A percentile compares a stretch with the other conserved stretches of the same genome.
These are phyloP conservation scores for Phoeniculus purpureus DNA, from an alignment of 2,797 vertebrate species.

Conservation along the genomic window DNA sequence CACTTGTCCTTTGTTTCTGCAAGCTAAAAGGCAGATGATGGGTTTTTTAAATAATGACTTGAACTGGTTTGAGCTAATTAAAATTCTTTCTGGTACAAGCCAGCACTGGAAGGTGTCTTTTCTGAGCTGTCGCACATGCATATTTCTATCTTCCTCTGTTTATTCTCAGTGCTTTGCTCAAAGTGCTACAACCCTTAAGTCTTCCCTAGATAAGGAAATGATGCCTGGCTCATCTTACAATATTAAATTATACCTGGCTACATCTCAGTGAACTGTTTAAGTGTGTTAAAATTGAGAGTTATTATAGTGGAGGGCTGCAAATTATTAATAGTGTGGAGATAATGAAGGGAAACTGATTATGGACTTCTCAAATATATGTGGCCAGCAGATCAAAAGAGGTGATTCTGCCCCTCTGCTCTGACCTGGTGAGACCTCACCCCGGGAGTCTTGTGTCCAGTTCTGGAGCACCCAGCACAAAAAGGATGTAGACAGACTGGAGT, in stretches of 20 bases:
- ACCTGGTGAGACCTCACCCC: too few relatives aligned
- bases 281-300: background rate
- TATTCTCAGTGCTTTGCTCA: background rate
- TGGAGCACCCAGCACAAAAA: too few relatives aligned
- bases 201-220: background rate
- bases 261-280: background rate
- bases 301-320: background rate
- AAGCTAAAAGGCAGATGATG: background rate
- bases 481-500: too few relatives aligned
- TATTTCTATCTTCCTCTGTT: background rate
- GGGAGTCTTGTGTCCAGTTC: too few relatives aligned
- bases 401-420: too few relatives aligned
- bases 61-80: background rate
- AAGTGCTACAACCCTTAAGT: background rate
- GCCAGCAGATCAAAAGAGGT: too few relatives aligned
- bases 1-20: background rate
- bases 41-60: background rate
- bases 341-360: background rate
- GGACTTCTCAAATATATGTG: background rate
- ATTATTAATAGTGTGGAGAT: background rate
- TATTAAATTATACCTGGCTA: background rate
- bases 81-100: background rate
- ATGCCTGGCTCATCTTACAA: accelerated
- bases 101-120: background rate
- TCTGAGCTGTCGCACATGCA: background rate